phyloP scores from a whole-genome alignment of 2,113 vertebrate species.

The Bolborhynchus lineola region DNA sequence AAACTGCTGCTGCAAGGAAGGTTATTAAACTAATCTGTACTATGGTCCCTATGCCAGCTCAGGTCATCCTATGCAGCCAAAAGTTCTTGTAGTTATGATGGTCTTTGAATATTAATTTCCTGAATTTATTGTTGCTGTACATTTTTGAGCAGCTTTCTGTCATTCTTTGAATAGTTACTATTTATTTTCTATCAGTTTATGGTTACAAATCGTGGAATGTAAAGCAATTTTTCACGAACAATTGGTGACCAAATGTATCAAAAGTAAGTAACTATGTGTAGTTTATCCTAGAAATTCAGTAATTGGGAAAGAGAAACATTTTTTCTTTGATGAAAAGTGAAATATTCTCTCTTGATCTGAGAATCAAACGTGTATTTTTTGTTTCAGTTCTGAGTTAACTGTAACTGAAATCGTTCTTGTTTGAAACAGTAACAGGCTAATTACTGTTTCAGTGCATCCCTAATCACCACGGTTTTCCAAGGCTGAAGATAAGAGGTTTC shows the following conservation, averaged over 20 bases:
- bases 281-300: not conserved
- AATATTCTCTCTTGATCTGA: not conserved
- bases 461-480: not conserved
- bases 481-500: not conserved
- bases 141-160: not conserved
- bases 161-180: not conserved
- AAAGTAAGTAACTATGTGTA: not conserved
- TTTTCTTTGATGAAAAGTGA: not conserved
- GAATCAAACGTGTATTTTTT: not conserved
- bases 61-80: not conserved
- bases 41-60: not conserved
- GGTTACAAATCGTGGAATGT: not conserved
- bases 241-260: not conserved
- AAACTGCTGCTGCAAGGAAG: not conserved
- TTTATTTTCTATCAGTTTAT: not conserved
- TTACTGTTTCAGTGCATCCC: not conserved
- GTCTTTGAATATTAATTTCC: not conserved
- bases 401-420: not conserved
- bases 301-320: not conserved
- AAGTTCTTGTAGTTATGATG: not conserved
- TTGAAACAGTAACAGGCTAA: not conserved
- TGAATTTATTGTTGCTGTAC: not conserved
- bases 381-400: not conserved
- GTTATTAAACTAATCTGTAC: not conserved
- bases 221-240: not conserved